phyloP scores from a whole-genome alignment of 2,888 invertebrate species.

The Drosophila recens region DNA sequence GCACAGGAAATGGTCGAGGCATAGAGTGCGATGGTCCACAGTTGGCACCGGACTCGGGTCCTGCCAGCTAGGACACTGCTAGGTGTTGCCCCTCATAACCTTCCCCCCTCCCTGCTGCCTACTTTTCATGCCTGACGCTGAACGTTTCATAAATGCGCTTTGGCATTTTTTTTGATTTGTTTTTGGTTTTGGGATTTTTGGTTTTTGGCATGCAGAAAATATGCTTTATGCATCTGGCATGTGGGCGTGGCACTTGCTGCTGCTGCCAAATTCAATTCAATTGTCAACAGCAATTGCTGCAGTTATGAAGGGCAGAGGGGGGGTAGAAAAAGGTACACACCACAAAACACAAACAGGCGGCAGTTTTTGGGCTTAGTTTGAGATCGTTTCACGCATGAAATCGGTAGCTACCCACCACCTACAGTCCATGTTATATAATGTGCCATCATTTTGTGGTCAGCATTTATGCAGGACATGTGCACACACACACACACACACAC shows the following conservation, averaged over 20 bases:
- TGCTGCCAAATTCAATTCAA: conserved; percentile 78
- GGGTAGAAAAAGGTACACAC: conserved; percentile 21
- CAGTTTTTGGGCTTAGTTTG: conserved; percentile 66
- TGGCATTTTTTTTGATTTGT: conserved; percentile 69
- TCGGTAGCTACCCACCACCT: not conserved
- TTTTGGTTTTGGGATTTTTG: conserved; percentile 43
- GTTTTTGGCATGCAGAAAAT: conserved; percentile 72
- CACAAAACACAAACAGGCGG: conserved; percentile 71
- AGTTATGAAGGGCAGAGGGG: not conserved
- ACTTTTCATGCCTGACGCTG: not conserved
- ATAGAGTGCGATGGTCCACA: conserved; percentile 43
- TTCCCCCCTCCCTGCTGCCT: too few relatives aligned
- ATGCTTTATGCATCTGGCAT: conserved; percentile 74
- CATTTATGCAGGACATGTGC: conserved; percentile 73
- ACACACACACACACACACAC: conserved; percentile 38
- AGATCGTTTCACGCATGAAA: conserved; percentile 49
- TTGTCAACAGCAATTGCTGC: conserved; percentile 71
- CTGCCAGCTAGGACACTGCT: conserved; percentile 29
- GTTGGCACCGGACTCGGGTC: conserved; percentile 14
- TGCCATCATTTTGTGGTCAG: conserved; percentile 81
- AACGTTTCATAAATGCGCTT: conserved; percentile 42
- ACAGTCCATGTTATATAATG: conserved; percentile 69
- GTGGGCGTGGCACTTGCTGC: conserved; percentile 58
- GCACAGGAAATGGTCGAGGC: conserved; percentile 72
- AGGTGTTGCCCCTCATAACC: conserved; percentile 42